These are phyloP conservation scores for Margarornis squamiger DNA, from an alignment of 2,797 vertebrate genomes.

Conservation along the genomic window DNA sequence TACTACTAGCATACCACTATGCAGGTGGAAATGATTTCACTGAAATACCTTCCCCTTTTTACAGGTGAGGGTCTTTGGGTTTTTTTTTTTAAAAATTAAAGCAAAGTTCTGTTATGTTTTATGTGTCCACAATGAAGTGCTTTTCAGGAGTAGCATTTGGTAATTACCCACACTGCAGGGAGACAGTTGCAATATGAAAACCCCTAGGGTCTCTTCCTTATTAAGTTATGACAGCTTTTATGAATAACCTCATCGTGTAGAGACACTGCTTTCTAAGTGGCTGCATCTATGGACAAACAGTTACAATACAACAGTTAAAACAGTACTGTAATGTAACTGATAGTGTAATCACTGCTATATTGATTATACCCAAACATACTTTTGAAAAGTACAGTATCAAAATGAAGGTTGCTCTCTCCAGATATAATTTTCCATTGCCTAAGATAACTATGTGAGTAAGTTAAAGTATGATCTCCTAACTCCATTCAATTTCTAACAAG, in stretches of 20 bases:
- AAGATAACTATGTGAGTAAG: not conserved
- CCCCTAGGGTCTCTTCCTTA: not conserved
- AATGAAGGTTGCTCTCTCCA: not conserved
- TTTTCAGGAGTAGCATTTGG: not conserved
- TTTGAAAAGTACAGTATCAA: not conserved
- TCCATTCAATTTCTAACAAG: constrained; percentile 18
- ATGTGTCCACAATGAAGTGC: not conserved
- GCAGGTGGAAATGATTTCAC: not conserved
- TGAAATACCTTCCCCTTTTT: not conserved
- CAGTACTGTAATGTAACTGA: not conserved
- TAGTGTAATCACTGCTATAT: not conserved
- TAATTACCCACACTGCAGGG: not conserved
- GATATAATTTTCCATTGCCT: not conserved
- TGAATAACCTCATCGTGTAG: not conserved
- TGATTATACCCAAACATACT: not conserved
- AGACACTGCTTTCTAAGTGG: not conserved
- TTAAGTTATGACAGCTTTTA: not conserved
- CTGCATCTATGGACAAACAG: not conserved
- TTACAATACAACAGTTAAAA: not conserved
- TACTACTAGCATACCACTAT: not conserved
- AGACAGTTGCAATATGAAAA: not conserved
- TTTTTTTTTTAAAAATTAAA: not conserved
- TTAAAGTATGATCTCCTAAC: not conserved
- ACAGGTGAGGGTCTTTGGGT: not conserved
- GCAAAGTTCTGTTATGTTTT: not conserved